Base-by-base conservation (phyloP, 1,140 invertebrate genomes). In the Drosophila bocqueti region DNA sequence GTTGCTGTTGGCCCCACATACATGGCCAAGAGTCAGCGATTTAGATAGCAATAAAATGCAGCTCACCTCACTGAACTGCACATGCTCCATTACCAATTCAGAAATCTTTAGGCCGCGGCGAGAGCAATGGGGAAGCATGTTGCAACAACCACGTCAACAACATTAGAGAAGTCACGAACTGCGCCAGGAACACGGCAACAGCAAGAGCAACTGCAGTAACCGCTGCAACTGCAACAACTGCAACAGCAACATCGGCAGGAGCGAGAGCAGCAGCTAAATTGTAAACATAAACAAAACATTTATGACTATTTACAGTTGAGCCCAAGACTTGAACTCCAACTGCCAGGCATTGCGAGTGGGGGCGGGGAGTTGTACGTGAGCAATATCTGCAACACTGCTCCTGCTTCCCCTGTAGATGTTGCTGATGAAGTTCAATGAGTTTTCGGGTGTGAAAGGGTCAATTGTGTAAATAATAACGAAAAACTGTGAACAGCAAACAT, bases 251-350 rank as follows among this genome's bases (percentile, higher is more conserved):
- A 40, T 31, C 54, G 38, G 45, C 45, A 60, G 21, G 42, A 47
- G 40, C 54, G 66, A 45, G 26, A 76, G 38, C 69, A 90, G 84
- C 85, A 81, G 85, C 84, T 81, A 89, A 83, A 89, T 85, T 90
- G 85, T 90, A 90, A 89, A 90, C 85, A 87, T 87, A 89, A 89
- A 89, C 85, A 89, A 89, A 89, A 89, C 85, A 90, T 89, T 89
- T 89, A 89, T 89, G 85, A 89, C 85, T 89, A 90, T 89, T 89
- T 89, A 89, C 85, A 90, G 85, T 89, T 89, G 74, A 81, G 78
- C 81, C 61, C 71, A 63, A 89, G 77, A 74, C 79, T 71, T 72
- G 76, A 62, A 80, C 50, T 73, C 64, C 58, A 73, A 73, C 29
- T 29, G 45, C 29, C 54, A 40, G 52, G 31, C 29, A 13, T 72